Percentiles rank a stretch among this genome's conserved stretches.
Evolutionary conservation across 1,140 invertebrate genomes (phyloP).

Genomic region (Probaryconus sp.): DNA sequence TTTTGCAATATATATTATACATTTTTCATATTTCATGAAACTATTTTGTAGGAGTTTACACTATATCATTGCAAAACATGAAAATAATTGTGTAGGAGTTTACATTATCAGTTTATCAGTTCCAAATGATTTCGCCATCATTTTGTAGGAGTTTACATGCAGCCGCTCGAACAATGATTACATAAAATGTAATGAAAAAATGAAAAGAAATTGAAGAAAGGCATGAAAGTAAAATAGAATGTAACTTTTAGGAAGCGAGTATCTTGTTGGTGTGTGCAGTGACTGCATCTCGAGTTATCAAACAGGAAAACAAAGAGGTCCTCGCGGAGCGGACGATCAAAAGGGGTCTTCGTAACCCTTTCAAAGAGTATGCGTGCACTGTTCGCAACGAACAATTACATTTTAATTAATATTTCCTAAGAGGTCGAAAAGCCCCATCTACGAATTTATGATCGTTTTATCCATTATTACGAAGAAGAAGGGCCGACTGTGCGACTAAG

Average conservation of each 20-base stretch:
- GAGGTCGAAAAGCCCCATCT: constrained; percentile 75
- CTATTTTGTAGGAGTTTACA: too few relatives aligned
- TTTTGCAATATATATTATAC: too few relatives aligned
- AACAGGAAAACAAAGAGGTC: constrained; percentile 64
- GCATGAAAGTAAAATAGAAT: constrained; percentile 46
- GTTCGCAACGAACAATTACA: constrained; percentile 77
- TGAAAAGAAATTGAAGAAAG: too few relatives aligned
- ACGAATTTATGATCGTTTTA: constrained; percentile 80
- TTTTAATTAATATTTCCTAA: constrained; percentile 80
- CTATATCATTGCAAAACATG: too few relatives aligned
- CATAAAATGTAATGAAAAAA: too few relatives aligned
- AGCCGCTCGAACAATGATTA: too few relatives aligned
- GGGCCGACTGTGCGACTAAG: constrained; percentile 60
- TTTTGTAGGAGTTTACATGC: too few relatives aligned
- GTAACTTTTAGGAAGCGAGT: constrained; percentile 44
- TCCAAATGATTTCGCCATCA: too few relatives aligned
- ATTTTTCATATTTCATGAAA: too few relatives aligned
- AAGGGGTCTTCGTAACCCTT: constrained; percentile 59
- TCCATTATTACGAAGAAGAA: constrained; percentile 76
- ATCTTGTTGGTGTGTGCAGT: constrained; percentile 43
- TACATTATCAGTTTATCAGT: too few relatives aligned
- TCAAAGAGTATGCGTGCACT: constrained; percentile 56
- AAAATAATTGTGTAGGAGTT: too few relatives aligned
- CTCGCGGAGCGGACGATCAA: constrained; percentile 39
- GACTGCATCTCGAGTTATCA: constrained; percentile 44